Percentiles rank a stretch among this genome's conserved stretches.
These are phyloP conservation scores for Arrhopalites spinosus DNA, from an alignment of 2,888 invertebrate species.

Conservation along the genomic window DNA sequence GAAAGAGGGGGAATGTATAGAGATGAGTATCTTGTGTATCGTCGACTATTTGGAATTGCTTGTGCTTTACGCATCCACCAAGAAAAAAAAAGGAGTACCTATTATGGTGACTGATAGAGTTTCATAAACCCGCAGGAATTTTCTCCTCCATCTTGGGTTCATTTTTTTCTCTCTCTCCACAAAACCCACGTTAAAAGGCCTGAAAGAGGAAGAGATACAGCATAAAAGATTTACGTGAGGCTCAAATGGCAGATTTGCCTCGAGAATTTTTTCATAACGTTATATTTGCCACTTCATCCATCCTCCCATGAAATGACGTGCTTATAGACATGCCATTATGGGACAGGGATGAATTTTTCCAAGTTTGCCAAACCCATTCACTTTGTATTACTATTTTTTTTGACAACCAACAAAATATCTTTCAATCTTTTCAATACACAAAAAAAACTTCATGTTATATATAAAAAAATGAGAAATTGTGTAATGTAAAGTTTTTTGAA, in stretches of 20 bases:
- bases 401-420: no score
- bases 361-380: no score
- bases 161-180: conserved; percentile 9
- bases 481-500: no score
- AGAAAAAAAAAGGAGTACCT: neutral
- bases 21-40: neutral
- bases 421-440: no score
- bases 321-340: neutral
- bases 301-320: conserved; percentile 13
- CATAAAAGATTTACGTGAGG: conserved; percentile 44
- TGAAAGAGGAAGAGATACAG: conserved; percentile 5
- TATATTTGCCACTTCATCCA: conserved; percentile 18
- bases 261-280: conserved; percentile 37
- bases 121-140: conserved; percentile 35
- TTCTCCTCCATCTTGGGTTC: conserved; percentile 27
- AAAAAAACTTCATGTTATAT: no score
- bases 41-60: conserved; percentile 18
- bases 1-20: neutral
- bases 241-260: conserved; percentile 39
- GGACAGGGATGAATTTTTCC: neutral
- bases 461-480: no score
- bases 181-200: conserved; percentile 2
- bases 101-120: conserved; percentile 32
- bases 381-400: no score
- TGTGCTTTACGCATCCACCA: conserved; percentile 18